Percentiles rank a stretch among this genome's conserved stretches.
phyloP scores from a whole-genome alignment of 2,888 invertebrate species.

The Scotopteryx bipunctaria region DNA sequence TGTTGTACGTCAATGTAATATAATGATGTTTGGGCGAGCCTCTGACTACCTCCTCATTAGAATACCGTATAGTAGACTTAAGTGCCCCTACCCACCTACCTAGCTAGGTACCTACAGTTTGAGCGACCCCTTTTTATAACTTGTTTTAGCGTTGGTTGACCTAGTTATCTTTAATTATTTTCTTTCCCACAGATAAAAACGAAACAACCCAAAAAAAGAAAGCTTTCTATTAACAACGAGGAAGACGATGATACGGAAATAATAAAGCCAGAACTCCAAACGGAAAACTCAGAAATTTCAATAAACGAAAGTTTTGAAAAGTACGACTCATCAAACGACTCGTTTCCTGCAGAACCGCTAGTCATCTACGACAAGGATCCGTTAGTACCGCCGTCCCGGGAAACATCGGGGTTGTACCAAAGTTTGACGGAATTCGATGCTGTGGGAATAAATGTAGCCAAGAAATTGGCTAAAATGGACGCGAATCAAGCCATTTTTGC shows the following conservation, averaged over 20 bases:
- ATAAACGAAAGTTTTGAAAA: not conserved
- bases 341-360: not conserved
- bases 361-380: not conserved
- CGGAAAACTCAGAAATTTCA: not conserved
- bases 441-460: conserved; percentile 37
- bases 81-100: too few relatives aligned
- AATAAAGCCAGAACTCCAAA: not conserved
- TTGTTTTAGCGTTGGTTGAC: too few relatives aligned
- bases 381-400: not conserved
- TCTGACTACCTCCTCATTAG: too few relatives aligned
- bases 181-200: too few relatives aligned
- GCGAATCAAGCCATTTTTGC: conserved; percentile 38
- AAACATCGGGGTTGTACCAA: not conserved
- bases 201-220: too few relatives aligned
- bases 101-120: too few relatives aligned
- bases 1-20: too few relatives aligned
- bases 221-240: not conserved
- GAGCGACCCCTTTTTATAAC: too few relatives aligned
- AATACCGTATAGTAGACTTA: too few relatives aligned
- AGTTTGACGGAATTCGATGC: conserved; percentile 36
- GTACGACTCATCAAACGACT: not conserved
- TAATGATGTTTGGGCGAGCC: too few relatives aligned
- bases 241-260: not conserved
- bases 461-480: conserved; percentile 39
- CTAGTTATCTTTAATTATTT: too few relatives aligned